Evolutionary conservation across 2,113 vertebrate genomes (phyloP).

Genomic region (Varanus komodoensis): DNA sequence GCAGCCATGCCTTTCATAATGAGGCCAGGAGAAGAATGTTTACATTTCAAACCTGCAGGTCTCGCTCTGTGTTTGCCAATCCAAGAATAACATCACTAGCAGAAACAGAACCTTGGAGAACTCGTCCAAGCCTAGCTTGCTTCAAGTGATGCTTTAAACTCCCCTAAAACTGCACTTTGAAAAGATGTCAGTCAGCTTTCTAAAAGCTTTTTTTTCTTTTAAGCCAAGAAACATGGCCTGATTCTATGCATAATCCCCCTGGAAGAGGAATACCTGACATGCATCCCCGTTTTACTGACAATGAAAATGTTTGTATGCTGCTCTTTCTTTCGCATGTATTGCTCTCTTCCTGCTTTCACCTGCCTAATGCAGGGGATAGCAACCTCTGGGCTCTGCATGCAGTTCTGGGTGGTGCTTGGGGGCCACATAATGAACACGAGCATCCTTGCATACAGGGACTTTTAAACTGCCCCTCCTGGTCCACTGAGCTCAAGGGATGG

Average conservation of each 20-base stretch:
- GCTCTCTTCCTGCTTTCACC: not conserved
- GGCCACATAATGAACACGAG: too few relatives aligned
- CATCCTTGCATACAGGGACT: too few relatives aligned
- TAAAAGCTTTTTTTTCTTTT: not conserved
- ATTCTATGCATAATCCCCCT: not conserved
- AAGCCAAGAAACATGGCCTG: constrained; percentile 1
- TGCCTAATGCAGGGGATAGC: too few relatives aligned
- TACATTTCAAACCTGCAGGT: not conserved
- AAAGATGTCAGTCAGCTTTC: constrained; percentile 6
- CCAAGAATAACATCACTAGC: not conserved
- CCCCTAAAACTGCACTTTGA: not conserved
- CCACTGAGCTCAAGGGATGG: too few relatives aligned
- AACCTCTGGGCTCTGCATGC: too few relatives aligned
- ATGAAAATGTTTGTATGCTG: not conserved
- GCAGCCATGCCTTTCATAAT: constrained; percentile 13
- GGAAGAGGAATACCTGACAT: not conserved
- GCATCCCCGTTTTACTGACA: not conserved
- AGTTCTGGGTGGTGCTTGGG: too few relatives aligned
- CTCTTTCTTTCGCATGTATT: not conserved
- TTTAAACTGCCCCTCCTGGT: too few relatives aligned
- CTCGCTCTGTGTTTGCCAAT: not conserved
- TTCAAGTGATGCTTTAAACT: not conserved
- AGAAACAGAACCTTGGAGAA: constrained; percentile 18
- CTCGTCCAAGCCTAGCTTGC: not conserved
- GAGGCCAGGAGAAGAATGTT: constrained; percentile 2